Base-by-base conservation (phyloP, 1,140 invertebrate genomes). In the Drosophila navojoa region DNA sequence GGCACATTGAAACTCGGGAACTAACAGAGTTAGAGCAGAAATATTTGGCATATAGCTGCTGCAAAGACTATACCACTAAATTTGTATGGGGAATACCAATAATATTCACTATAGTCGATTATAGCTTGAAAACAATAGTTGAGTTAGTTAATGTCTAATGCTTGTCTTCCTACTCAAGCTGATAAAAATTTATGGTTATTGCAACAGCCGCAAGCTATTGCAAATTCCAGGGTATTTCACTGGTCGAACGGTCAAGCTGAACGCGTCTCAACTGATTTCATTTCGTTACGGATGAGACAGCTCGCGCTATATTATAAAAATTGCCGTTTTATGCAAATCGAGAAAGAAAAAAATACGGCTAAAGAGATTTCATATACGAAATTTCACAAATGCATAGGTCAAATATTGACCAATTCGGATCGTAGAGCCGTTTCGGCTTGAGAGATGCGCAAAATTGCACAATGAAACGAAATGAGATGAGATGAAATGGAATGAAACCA, bases 301-400 rank as follows among this genome's bases (percentile, higher is more conserved):
- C 62, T 29, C 42, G 53, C 61, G 62, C 6, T 32, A 45, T 68
- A 42, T 62, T 69, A 74, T 71, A 38, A 47, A 74, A 74, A 85
- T 70, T 64, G 75, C 45, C 79, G 70, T 81, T 86, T 86, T 86
- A 86, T 86, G 81, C 82, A 81, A 86, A 86, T 87, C 64, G 32
- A 11, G n/a, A 22, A 40, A 4, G 35, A 22, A 27, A 29, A 54
- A 1, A 42, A 69, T 54, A 58, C 25, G 22, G 16, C 9, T 19
- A 49, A 61, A 50, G 29, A 32, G 61, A 55, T 57, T 45, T 55
- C 62, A 55, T 4, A 64, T 44, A 15, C 6, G 6, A 35, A 29
- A 67, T 67, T 58, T 58, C 63, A 71, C 44, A 55, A 64, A 77
- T 58, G 67, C 78, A 71, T 77, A 76, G 64, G 68, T 80, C 71